A percentile compares a stretch with the other conserved stretches of the same genome.
Conservation (phyloP, 2,888 invertebrate genomes). For the Eupithecia abbreviata region DNA sequence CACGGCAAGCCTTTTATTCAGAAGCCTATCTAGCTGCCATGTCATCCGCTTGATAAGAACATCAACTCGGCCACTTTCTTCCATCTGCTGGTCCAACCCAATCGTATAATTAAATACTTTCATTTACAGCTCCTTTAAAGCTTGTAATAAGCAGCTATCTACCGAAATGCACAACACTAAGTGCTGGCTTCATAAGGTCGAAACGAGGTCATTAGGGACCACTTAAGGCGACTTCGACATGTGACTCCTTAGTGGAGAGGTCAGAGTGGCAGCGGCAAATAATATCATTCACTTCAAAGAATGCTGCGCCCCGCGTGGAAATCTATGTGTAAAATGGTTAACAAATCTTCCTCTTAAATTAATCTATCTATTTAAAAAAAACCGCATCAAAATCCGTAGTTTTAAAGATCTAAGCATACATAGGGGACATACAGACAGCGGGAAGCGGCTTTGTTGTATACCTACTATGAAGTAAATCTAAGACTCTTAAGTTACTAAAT, state of each 20-base stretch:
- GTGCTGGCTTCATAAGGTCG: not conserved
- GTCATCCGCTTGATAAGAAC: not conserved
- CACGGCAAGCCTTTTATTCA: not conserved
- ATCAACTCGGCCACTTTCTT: not conserved
- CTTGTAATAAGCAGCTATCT: constrained; percentile 4
- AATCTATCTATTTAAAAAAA: too few relatives aligned
- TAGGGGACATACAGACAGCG: too few relatives aligned
- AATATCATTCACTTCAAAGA: too few relatives aligned
- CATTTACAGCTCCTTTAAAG: constrained; percentile 1
- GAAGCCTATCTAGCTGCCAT: not conserved
- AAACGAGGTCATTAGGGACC: constrained; percentile 7
- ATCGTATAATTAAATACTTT: not conserved
- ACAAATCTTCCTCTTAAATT: too few relatives aligned
- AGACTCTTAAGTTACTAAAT: too few relatives aligned
- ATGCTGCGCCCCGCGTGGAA: too few relatives aligned
- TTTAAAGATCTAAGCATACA: too few relatives aligned
- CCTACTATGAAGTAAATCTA: too few relatives aligned
- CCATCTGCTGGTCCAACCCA: not conserved
- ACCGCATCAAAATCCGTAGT: too few relatives aligned
- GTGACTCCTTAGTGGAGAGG: not conserved
- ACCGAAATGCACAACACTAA: not conserved
- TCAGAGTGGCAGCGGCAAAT: not conserved
- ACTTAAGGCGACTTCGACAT: not conserved
- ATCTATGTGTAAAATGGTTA: too few relatives aligned
- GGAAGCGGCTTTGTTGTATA: too few relatives aligned